Evolutionary conservation across 1,140 invertebrate species (phyloP), one percentile per base, ranked within the genome.

Genomic region (Megathymus violae): DNA sequence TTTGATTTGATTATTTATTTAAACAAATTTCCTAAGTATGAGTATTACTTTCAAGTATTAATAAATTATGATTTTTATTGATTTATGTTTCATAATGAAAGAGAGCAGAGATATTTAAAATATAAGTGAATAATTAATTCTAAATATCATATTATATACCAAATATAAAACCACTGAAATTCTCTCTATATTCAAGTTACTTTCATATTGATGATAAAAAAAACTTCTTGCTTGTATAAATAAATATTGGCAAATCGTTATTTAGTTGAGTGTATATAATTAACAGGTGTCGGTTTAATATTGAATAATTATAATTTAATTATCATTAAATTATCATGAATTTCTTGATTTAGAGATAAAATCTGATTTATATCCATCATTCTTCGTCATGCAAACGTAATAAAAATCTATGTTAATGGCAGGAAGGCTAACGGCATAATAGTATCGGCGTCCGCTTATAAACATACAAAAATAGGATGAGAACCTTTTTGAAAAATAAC

Each of bases 1-100:
- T 64, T 69, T 63, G 34, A 70, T 66, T 69, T 67, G 60, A 41
- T 17, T 31, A 31, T 31, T 70, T 74, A n/a, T n/a, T n/a, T n/a
- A n/a, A n/a, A n/a, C n/a, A n/a, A n/a, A n/a, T n/a, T n/a, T n/a
- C n/a, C n/a, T n/a, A n/a, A n/a, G n/a, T n/a, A n/a, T n/a, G n/a
- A n/a, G n/a, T n/a, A n/a, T n/a, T n/a, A n/a, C n/a, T n/a, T 62
- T 34, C 60, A 67, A 48, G 22, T 31, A 34, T 22, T 31, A 9
- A 31, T 31, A 4, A 31, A 31, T 31, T 7, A 4, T 31, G 4
- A 4, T 7, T 4, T 7, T 31, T 31, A 31, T 31, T 31, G 9
- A 31, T 31, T 4, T 31, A 9, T 31, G 9, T 31, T 31, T 1
- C 9, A 9, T 7, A 4, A 31, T 7, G 27, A 31, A 31, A 31